Evolutionary conservation across 2,113 vertebrate species (phyloP).

Genomic region (Cebus imitator): DNA sequence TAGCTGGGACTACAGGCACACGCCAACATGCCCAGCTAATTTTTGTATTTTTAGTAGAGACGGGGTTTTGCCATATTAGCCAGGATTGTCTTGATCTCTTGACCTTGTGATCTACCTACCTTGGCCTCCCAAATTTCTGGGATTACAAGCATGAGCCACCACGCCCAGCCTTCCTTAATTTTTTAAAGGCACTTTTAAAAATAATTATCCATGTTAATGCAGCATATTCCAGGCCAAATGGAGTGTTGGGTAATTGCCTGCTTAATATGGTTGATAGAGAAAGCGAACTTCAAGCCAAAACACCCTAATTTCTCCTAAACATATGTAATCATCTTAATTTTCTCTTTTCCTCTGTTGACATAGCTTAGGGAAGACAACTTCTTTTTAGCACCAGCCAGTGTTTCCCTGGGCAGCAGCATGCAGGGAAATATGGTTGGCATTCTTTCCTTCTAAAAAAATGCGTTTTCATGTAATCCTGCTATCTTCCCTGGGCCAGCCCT

Average conservation of each 20-base stretch:
- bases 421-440: background rate
- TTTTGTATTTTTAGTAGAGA: too few species aligned
- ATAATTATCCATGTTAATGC: constrained; percentile 17
- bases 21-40: too few species aligned
- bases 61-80: too few species aligned
- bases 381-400: background rate
- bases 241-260: constrained; percentile 61
- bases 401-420: background rate
- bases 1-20: too few species aligned
- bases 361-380: constrained; percentile 52
- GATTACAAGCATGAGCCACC: too few species aligned
- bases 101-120: too few species aligned
- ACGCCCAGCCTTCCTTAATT: background rate
- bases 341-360: constrained; percentile 67
- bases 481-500: background rate
- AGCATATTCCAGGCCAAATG: constrained; percentile 53
- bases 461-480: background rate
- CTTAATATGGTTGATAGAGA: constrained; percentile 69
- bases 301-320: constrained; percentile 66
- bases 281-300: constrained; percentile 71
- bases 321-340: constrained; percentile 68
- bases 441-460: background rate
- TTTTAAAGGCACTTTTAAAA: background rate
- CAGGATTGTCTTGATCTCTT: too few species aligned
- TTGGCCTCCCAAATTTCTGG: too few species aligned